These are phyloP conservation scores for Melanerpes aurifrons DNA, from an alignment of 2,113 vertebrate species.

Conservation along the genomic window DNA sequence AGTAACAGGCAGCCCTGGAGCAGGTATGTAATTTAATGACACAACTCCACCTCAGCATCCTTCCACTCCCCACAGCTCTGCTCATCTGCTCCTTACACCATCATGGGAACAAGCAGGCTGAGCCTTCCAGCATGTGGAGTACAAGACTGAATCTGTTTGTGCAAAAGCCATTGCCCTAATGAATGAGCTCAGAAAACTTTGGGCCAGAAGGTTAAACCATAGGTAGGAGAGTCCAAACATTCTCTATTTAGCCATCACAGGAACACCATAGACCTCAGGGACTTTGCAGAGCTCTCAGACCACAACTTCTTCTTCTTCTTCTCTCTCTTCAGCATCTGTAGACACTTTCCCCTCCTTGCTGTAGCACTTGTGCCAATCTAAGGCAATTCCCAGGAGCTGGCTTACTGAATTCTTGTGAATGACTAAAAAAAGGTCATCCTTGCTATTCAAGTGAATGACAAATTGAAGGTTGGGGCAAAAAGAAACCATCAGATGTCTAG, in stretches of 20 bases:
- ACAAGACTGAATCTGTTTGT: not conserved
- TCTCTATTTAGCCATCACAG: not conserved
- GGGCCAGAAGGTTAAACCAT: not conserved
- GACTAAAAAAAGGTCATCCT: not conserved
- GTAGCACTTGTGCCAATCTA: not conserved
- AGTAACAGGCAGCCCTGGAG: not conserved
- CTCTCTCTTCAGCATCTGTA: not conserved
- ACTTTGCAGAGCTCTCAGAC: not conserved
- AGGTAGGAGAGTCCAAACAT: not conserved
- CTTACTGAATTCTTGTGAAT: not conserved
- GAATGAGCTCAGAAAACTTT: not conserved
- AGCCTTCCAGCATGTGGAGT: not conserved
- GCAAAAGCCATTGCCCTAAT: not conserved
- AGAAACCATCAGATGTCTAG: not conserved
- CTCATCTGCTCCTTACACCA: not conserved
- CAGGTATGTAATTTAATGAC: not conserved
- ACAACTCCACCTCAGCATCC: not conserved
- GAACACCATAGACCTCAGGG: not conserved
- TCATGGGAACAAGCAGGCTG: not conserved
- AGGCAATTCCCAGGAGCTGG: not conserved
- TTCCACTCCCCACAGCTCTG: not conserved
- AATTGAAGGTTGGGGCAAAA: not conserved
- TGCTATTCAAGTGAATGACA: not conserved
- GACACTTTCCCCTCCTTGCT: not conserved
- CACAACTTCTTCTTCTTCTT: not conserved